Percentiles rank a stretch among this genome's conserved stretches.
These are phyloP conservation scores for Mesitornis unicolor DNA, from an alignment of 2,113 vertebrate species.

Conservation along the genomic window DNA sequence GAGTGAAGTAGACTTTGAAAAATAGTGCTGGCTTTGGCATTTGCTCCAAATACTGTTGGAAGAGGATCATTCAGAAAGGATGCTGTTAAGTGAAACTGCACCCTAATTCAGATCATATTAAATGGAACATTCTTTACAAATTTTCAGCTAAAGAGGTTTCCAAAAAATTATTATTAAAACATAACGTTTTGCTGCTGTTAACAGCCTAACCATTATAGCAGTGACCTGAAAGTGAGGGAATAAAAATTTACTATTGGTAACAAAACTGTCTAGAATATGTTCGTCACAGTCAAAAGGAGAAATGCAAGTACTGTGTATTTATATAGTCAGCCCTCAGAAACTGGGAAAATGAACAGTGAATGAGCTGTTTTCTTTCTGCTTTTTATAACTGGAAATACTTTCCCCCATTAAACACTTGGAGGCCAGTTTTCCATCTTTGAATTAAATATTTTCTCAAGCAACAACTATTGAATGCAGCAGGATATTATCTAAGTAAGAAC, in stretches of 20 bases:
- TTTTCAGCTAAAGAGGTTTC: background rate
- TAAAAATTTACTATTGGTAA: slow-evolving; percentile 50
- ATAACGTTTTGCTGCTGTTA: slow-evolving; percentile 32
- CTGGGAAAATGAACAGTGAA: background rate
- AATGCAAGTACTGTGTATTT: slow-evolving; percentile 4
- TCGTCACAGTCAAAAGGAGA: slow-evolving; percentile 19
- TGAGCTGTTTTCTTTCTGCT: slow-evolving; percentile 1
- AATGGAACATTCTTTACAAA: slow-evolving; percentile 39
- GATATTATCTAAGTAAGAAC: background rate
- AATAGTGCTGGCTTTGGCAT: slow-evolving; percentile 22
- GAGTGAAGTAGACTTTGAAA: background rate
- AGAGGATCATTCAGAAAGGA: slow-evolving; percentile 33
- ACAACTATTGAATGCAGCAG: background rate
- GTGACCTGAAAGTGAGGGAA: slow-evolving; percentile 1
- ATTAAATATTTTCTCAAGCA: slow-evolving; percentile 1
- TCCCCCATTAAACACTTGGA: background rate
- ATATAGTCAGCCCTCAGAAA: slow-evolving; percentile 19
- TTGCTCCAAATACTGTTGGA: slow-evolving; percentile 2
- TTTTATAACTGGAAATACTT: slow-evolving; percentile 28
- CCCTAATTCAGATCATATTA: background rate
- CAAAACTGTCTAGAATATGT: background rate
- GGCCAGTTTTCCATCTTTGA: background rate
- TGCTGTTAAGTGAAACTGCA: slow-evolving; percentile 15
- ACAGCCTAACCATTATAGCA: background rate
- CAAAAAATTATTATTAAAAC: background rate